Conservation (phyloP, 2,113 vertebrate genomes). For the Leucopsar rothschildi region DNA sequence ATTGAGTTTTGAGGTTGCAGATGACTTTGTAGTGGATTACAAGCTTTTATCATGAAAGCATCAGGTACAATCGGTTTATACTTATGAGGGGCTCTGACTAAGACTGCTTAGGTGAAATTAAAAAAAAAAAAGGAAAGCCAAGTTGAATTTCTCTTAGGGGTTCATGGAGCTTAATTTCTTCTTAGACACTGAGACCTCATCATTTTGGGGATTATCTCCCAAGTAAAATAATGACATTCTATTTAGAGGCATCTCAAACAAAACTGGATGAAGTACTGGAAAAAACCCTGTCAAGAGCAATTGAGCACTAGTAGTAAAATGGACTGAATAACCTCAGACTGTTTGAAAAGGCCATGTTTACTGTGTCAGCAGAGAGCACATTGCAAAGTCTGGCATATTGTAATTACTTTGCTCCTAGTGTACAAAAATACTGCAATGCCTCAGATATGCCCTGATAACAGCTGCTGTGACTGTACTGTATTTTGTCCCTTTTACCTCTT, state of each 20-base stretch:
- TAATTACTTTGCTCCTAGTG: background rate
- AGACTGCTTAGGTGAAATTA: constrained; percentile 30
- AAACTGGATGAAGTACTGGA: background rate
- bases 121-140: background rate
- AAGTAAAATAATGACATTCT: constrained; percentile 3
- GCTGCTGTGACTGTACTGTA: background rate
- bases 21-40: constrained; percentile 28
- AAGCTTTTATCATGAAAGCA: background rate
- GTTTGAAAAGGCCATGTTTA: constrained; percentile 25
- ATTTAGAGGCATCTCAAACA: background rate
- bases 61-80: background rate
- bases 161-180: background rate
- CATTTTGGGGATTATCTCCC: background rate
- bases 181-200: background rate
- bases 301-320: background rate
- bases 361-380: background rate
- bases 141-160: background rate
- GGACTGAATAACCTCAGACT: background rate
- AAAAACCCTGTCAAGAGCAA: background rate
- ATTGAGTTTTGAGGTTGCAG: constrained; percentile 2
- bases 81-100: background rate
- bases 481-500: background rate
- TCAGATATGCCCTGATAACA: background rate
- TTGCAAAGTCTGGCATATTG: background rate
- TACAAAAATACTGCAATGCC: background rate